Conservation (phyloP, 2,888 invertebrate genomes). For the Plusia festucae region DNA sequence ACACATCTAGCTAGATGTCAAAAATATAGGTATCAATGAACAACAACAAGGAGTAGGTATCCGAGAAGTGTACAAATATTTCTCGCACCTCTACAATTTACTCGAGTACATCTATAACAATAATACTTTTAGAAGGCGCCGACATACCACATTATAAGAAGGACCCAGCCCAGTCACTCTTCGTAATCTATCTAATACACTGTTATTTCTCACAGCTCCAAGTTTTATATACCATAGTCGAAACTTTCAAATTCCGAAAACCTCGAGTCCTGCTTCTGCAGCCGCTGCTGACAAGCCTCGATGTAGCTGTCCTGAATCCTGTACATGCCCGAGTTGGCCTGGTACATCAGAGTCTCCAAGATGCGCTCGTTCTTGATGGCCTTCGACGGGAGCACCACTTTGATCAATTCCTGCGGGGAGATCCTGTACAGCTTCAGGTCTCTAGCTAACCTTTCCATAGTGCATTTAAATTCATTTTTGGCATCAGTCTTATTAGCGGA, state of each 20-base stretch:
- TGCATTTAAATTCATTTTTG: conserved; percentile 96
- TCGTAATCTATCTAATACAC: conserved; percentile 87
- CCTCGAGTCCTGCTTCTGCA: conserved; percentile 96
- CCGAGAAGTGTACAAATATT: conserved; percentile 88
- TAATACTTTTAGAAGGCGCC: conserved; percentile 88
- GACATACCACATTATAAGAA: conserved; percentile 84
- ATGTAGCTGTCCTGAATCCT: conserved; percentile 96
- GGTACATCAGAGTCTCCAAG: conserved; percentile 97
- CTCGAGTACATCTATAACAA: conserved; percentile 87
- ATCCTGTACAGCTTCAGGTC: conserved; percentile 97
- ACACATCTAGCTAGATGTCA: conserved; percentile 88
- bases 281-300: conserved; percentile 95
- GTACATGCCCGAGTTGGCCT: conserved; percentile 98
- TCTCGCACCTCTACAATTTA: conserved; percentile 85
- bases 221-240: conserved; percentile 92
- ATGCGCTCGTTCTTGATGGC: conserved; percentile 97
- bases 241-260: conserved; percentile 95
- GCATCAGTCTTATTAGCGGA: conserved; percentile 94
- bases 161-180: conserved; percentile 80
- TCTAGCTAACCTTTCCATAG: conserved; percentile 96
- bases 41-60: conserved; percentile 88
- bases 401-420: conserved; percentile 97
- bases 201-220: conserved; percentile 87
- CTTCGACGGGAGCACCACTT: conserved; percentile 97
- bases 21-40: conserved; percentile 89